Percentiles rank a stretch among this genome's conserved stretches.
phyloP scores from a whole-genome alignment of 2,888 invertebrate species.

The Callinectes sapidus region DNA sequence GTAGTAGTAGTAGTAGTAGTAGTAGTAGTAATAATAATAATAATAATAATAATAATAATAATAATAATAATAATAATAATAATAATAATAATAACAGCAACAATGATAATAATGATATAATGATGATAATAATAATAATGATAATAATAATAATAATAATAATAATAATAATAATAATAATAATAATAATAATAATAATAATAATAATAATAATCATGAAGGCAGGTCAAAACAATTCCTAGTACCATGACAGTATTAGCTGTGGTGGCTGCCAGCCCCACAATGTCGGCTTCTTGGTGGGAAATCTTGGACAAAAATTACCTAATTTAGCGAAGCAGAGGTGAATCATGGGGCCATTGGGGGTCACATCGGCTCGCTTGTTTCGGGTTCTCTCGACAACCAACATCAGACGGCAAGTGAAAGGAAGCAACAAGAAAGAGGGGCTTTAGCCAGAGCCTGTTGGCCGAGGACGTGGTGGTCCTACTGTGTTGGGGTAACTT shows the following conservation, averaged over 20 bases:
- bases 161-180: conserved; percentile 10
- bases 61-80: neutral
- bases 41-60: conserved; percentile 6
- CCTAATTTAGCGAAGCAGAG: conserved; percentile 63
- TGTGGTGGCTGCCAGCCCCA: conserved; percentile 51
- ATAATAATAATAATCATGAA: neutral
- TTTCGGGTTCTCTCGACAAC: conserved; percentile 62
- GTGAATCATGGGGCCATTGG: conserved; percentile 65
- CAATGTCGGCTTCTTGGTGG: conserved; percentile 63
- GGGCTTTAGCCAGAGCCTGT: conserved; percentile 66
- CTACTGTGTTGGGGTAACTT: conserved; percentile 45
- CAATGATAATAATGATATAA: neutral
- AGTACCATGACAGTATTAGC: conserved; percentile 49
- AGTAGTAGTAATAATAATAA: neutral
- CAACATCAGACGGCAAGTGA: conserved; percentile 67
- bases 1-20: neutral
- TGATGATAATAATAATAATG: neutral
- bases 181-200: neutral
- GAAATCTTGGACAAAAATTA: conserved; percentile 62
- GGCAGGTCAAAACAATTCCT: neutral
- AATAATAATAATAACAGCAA: neutral
- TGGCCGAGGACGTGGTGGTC: conserved; percentile 50
- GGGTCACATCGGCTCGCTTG: conserved; percentile 64
- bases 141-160: neutral
- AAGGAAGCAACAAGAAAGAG: conserved; percentile 64